phyloP scores from a whole-genome alignment of 2,888 invertebrate genomes.

The Oscheius sp. region DNA sequence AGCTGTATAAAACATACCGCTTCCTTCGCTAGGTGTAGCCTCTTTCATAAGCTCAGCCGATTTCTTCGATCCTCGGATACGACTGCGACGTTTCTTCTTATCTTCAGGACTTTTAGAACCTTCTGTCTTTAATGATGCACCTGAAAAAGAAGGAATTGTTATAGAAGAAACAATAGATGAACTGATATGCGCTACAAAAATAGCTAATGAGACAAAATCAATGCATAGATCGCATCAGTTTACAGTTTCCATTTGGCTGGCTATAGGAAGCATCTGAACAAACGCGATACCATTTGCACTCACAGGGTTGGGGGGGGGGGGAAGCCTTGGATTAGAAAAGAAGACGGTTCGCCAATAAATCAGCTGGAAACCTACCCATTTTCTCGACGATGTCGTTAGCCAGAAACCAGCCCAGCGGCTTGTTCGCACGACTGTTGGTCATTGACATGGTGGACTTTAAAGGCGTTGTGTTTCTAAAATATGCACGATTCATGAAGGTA shows the following conservation, averaged over 20 bases:
- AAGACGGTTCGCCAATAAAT: conserved; percentile 5
- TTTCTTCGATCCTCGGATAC: conserved; percentile 16
- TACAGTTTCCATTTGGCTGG: not conserved
- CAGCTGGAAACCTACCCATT: conserved; percentile 21
- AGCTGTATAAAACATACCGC: conserved; percentile 4
- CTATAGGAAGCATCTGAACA: conserved; percentile 15
- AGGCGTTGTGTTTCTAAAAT: conserved; percentile 18
- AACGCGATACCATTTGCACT: not conserved
- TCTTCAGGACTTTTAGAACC: conserved; percentile 14
- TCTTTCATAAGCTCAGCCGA: not conserved
- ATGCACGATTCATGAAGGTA: not conserved
- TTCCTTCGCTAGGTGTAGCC: conserved; percentile 22
- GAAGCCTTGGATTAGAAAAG: not conserved
- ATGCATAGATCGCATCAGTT: not conserved
- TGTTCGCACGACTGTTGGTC: conserved; percentile 31
- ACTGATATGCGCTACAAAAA: conserved; percentile 10
- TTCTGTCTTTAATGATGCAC: conserved; percentile 18
- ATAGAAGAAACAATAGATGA: conserved; percentile 16
- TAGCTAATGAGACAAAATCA: conserved; percentile 14
- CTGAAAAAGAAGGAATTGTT: conserved; percentile 4
- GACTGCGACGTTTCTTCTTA: conserved; percentile 26
- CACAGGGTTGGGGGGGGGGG: not conserved
- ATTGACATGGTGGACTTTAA: conserved; percentile 13
- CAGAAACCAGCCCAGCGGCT: conserved; percentile 59
- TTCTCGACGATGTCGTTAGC: conserved; percentile 43